phyloP scores from a whole-genome alignment of 2,888 invertebrate species.

The Ennomos quercinarius region DNA sequence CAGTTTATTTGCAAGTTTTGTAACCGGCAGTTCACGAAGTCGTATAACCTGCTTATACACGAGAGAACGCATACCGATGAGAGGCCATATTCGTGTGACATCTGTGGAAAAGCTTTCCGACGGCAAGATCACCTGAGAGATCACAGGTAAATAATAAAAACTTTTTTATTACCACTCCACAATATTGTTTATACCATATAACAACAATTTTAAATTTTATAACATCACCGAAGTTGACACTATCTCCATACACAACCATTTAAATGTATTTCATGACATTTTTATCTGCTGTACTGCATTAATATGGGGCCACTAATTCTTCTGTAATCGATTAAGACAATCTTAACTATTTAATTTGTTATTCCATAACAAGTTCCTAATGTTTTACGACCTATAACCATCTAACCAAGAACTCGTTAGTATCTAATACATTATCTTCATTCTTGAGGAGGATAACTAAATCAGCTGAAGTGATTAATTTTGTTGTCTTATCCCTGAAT shows the following conservation, averaged over 20 bases:
- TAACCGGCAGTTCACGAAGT: conserved; percentile 98
- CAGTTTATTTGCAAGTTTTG: conserved; percentile 99
- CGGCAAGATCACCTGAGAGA: conserved; percentile 98
- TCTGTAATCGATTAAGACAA: conserved; percentile 55
- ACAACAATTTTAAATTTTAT: conserved; percentile 28
- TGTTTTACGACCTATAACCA: conserved; percentile 49
- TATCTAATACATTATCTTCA: conserved; percentile 52
- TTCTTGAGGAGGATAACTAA: conserved; percentile 57
- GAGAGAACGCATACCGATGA: conserved; percentile 99
- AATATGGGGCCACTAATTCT: conserved; percentile 40
- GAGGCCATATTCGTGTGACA: conserved; percentile 98
- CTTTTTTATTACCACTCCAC: conserved; percentile 24
- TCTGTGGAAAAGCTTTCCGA: conserved; percentile 98
- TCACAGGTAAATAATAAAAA: conserved; percentile 89
- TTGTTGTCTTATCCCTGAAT: conserved; percentile 45
- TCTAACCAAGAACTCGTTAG: conserved; percentile 50
- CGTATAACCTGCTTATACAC: conserved; percentile 98
- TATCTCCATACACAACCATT: conserved; percentile 29
- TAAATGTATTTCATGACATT: conserved; percentile 36
- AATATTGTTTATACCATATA: conserved; percentile 27
- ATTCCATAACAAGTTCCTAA: conserved; percentile 49
- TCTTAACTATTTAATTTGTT: conserved; percentile 53
- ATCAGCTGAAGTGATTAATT: conserved; percentile 60
- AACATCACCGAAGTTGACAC: conserved; percentile 20
- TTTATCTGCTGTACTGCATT: conserved; percentile 38